phyloP scores from a whole-genome alignment of 1,140 invertebrate genomes.

The Micrasema minimum region DNA sequence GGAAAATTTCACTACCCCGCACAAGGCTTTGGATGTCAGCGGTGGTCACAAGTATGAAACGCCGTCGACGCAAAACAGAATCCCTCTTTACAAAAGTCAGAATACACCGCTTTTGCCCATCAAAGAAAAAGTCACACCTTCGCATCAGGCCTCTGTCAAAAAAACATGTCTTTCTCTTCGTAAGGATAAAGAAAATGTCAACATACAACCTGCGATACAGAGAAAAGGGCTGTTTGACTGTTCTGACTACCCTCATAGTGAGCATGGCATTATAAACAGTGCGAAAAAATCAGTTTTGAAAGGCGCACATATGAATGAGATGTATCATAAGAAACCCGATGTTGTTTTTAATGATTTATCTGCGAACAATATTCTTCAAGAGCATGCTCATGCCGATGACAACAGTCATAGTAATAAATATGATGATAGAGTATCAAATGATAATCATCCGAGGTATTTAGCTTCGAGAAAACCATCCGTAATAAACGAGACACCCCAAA shows the following conservation, averaged over 20 bases:
- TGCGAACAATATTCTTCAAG: background rate
- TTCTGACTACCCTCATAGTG: background rate
- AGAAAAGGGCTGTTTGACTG: slow-evolving; percentile 21
- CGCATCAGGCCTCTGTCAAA: background rate
- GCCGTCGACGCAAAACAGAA: slow-evolving; percentile 19
- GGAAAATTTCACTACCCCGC: slow-evolving; percentile 36
- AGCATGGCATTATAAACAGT: slow-evolving; percentile 1
- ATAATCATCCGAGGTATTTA: background rate
- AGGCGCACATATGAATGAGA: background rate
- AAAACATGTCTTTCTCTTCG: slow-evolving; percentile 9
- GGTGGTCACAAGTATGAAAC: slow-evolving; percentile 37
- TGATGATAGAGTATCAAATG: background rate
- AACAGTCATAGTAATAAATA: too few species aligned
- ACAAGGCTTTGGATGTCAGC: slow-evolving; percentile 23
- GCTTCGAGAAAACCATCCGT: background rate
- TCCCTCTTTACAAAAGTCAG: slow-evolving; percentile 12
- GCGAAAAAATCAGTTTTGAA: slow-evolving; percentile 13
- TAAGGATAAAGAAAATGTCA: slow-evolving; percentile 10
- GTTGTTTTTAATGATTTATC: background rate
- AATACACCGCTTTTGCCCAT: slow-evolving; percentile 23
- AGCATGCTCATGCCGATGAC: background rate
- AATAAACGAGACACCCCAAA: background rate
- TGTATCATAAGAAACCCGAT: background rate
- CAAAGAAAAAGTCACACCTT: slow-evolving; percentile 12
- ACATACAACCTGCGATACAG: background rate